Conservation (phyloP, 2,113 vertebrate species). For the Hippocampus barbouri region DNA sequence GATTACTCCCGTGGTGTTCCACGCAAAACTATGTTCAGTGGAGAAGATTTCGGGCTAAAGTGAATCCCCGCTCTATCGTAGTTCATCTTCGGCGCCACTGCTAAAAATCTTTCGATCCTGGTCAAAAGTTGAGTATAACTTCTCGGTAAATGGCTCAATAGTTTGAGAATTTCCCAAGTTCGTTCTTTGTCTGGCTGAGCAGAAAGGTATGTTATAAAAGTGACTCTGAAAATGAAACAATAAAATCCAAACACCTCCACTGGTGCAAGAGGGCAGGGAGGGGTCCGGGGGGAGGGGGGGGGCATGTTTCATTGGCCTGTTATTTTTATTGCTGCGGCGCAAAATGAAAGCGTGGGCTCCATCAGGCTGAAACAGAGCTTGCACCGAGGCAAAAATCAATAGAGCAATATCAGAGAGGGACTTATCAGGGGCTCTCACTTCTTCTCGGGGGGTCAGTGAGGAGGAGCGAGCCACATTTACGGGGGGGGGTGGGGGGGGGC, state of each 20-base stretch:
- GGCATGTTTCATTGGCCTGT: slow-evolving; percentile 73
- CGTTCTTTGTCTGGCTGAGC: neutral
- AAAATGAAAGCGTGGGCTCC: slow-evolving; percentile 75
- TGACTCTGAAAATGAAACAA: slow-evolving; percentile 37
- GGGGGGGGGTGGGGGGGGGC: slow-evolving; percentile 30
- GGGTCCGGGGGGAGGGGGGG: slow-evolving; percentile 1
- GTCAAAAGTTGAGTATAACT: too few relatives aligned
- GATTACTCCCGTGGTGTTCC: slow-evolving; percentile 83
- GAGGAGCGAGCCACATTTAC: slow-evolving; percentile 71
- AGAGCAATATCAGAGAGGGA: slow-evolving; percentile 77
- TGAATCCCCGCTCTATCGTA: too few relatives aligned
- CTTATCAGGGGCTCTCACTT: slow-evolving; percentile 73
- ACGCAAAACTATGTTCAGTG: neutral
- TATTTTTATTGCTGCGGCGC: slow-evolving; percentile 76
- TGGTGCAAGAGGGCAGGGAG: slow-evolving; percentile 19
- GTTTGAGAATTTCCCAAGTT: too few relatives aligned
- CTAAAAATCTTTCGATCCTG: too few relatives aligned
- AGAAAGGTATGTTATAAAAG: neutral
- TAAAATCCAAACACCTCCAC: slow-evolving; percentile 35
- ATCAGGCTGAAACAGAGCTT: slow-evolving; percentile 52
- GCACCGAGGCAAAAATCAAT: slow-evolving; percentile 77
- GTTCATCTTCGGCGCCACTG: too few relatives aligned
- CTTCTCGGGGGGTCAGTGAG: slow-evolving; percentile 71
- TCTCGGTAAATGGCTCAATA: too few relatives aligned
- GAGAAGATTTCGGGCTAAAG: neutral